Conservation (phyloP, 2,888 invertebrate genomes). For the Temnothorax unifasciatus region DNA sequence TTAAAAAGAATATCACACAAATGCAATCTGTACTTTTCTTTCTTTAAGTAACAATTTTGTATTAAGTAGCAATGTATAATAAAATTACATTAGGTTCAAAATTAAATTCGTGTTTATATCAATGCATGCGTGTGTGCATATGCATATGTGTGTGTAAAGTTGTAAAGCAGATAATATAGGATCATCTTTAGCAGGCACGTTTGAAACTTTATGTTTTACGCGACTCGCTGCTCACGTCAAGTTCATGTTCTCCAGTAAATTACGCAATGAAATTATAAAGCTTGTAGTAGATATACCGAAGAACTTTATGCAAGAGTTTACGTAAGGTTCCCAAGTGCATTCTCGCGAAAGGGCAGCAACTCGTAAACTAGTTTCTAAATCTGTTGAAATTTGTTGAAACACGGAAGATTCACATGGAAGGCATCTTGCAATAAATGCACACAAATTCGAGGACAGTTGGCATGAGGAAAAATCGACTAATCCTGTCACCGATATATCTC, state of each 20-base stretch:
- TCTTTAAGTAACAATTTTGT: conserved; percentile 8
- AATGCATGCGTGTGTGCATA: neutral
- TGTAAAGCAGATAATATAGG: neutral
- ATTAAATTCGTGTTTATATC: neutral
- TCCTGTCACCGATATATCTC: conserved; percentile 26
- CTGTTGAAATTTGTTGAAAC: conserved; percentile 33
- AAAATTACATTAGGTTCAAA: neutral
- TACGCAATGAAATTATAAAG: conserved; percentile 41
- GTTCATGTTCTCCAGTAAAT: conserved; percentile 15
- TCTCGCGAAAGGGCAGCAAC: conserved; percentile 18
- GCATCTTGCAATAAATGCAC: neutral
- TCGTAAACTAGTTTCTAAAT: conserved; percentile 36
- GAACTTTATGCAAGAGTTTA: conserved; percentile 43
- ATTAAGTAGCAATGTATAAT: neutral
- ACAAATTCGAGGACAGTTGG: conserved; percentile 30
- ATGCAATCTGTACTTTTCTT: conserved; percentile 1
- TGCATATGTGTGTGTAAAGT: neutral
- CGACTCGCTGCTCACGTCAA: conserved; percentile 4
- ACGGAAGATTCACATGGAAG: neutral
- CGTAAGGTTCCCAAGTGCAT: conserved; percentile 10
- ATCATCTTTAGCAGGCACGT: neutral
- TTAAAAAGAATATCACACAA: conserved; percentile 6
- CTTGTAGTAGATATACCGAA: conserved; percentile 20
- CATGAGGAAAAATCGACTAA: conserved; percentile 43
- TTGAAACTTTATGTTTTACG: conserved; percentile 26